phyloP scores from a whole-genome alignment of 2,888 invertebrate species.

The Pelosia muscerda region DNA sequence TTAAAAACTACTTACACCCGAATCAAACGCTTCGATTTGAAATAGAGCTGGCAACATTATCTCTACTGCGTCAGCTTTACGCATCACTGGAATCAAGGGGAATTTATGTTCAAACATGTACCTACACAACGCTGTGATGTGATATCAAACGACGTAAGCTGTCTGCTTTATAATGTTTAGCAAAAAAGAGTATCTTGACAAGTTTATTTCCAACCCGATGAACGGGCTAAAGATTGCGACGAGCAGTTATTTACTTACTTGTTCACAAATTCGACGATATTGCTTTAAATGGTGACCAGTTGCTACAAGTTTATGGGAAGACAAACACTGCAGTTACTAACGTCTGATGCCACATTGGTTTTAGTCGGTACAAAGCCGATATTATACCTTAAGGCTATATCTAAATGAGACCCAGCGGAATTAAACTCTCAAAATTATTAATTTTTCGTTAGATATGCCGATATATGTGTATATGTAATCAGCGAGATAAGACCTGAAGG shows the following conservation, averaged over 20 bases:
- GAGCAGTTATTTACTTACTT: neutral
- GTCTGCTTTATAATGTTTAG: constrained; percentile 3
- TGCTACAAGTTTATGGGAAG: neutral
- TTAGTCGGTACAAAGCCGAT: neutral
- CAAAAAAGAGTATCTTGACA: constrained; percentile 2
- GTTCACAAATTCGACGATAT: neutral
- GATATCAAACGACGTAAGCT: neutral
- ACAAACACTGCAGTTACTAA: neutral
- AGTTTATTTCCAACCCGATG: constrained; percentile 4
- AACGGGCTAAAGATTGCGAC: neutral
- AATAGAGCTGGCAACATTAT: constrained; percentile 27
- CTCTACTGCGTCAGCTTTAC: constrained; percentile 1
- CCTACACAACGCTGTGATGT: neutral
- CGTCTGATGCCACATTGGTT: neutral
- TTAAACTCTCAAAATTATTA: neutral
- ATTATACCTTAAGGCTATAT: neutral
- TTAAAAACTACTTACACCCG: neutral
- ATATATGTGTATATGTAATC: too few species aligned
- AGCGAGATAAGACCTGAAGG: neutral
- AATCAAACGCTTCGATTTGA: neutral
- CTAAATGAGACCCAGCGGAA: neutral
- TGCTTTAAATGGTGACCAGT: neutral
- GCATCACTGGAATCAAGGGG: neutral
- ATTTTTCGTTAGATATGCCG: neutral
- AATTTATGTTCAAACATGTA: neutral